Evolutionary conservation across 2,113 vertebrate genomes (phyloP), one percentile per base, ranked within the genome.

Genomic region (Promerops cafer): DNA sequence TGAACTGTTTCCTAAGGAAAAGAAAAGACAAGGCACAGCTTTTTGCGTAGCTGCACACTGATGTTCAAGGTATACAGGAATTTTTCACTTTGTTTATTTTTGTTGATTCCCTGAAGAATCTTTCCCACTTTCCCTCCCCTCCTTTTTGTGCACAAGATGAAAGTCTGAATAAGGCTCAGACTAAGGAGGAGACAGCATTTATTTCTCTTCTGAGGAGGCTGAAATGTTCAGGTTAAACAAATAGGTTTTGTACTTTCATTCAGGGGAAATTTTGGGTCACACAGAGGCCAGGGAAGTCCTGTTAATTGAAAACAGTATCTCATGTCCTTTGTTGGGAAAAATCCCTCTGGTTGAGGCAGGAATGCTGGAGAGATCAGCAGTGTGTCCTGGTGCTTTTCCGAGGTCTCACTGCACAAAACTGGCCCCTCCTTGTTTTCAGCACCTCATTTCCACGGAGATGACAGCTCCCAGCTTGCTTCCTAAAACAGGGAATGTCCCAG

Each of bases 191-290:
- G 14, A 12, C 21, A 69, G 45, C 44, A 13, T 87, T 84, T 72
- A 27, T 91, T 77, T 60, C 47, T 92, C 42, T 87, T 92, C 63
- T 71, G 75, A 87, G 83, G 39, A 94, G 65, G 60, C 82, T 93
- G 57, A 82, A 77, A 85, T 16, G 61, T 77, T n/a, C 42, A 83
- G 57, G 81, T 87, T 96, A 95, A 95, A 94, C 59, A 96, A 96
- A 92, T 60, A 91, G 65, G 20, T 56, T 76, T 92, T 89, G 33
- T 61, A 19, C 50, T 87, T 97, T 68, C 15, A 21, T 79, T 82
- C 50, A n/a, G 40, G 70, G 45, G 70, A 93, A 79, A 54, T 65
- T 91, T 84, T 85, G 79, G 89, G 83, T 91, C 87, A 87, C 31
- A 57, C 85, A 45, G 70, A 87, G 57, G 81, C 72, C 11, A 2